These are phyloP conservation scores for Semicossyphus pulcher DNA, from an alignment of 2,113 vertebrate species.

Conservation along the genomic window DNA sequence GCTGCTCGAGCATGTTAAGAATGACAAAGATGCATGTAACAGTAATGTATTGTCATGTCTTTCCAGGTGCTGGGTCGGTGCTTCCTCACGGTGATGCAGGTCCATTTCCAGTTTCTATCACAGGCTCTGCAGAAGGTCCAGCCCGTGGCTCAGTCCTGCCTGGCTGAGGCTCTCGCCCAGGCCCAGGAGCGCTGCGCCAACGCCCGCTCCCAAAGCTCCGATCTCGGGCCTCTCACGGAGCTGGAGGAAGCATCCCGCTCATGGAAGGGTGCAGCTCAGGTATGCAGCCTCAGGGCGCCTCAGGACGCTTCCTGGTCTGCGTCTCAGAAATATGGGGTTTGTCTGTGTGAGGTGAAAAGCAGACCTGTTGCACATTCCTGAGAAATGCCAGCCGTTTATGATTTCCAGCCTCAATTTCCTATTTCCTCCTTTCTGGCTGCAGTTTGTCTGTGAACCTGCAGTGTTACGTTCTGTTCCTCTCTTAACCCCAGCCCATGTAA, in stretches of 20 bases:
- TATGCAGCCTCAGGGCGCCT: constrained; percentile 67
- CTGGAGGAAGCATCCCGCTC: constrained; percentile 93
- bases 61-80: constrained; percentile 94
- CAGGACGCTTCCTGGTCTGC: constrained; percentile 40
- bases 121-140: constrained; percentile 97
- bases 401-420: constrained; percentile 66
- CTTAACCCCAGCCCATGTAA: constrained; percentile 4
- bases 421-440: constrained; percentile 36
- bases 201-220: constrained; percentile 78
- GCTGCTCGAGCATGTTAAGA: background rate
- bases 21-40: constrained; percentile 1
- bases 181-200: constrained; percentile 90
- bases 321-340: constrained; percentile 33
- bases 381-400: constrained; percentile 45
- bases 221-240: constrained; percentile 85
- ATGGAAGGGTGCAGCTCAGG: constrained; percentile 96
- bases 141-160: constrained; percentile 95
- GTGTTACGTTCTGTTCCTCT: constrained; percentile 7
- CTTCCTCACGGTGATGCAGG: constrained; percentile 98
- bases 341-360: constrained; percentile 50
- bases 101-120: constrained; percentile 98
- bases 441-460: constrained; percentile 40
- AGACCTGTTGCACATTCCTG: constrained; percentile 57
- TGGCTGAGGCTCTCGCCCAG: constrained; percentile 90
- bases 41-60: constrained; percentile 37